These are phyloP conservation scores for Drosophila fungiperda DNA, from an alignment of 2,888 invertebrate genomes.

Conservation along the genomic window DNA sequence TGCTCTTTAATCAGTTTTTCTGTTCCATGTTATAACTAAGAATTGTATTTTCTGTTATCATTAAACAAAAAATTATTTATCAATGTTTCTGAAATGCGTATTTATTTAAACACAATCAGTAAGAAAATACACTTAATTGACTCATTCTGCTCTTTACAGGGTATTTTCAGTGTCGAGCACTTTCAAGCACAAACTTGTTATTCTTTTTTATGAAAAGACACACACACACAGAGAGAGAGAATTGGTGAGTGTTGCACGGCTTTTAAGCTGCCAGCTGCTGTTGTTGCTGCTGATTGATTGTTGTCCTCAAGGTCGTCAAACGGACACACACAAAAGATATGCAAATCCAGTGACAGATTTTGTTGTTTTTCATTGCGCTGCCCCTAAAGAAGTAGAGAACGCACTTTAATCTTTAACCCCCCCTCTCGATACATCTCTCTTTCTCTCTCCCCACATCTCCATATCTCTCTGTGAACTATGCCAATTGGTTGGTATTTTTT, in stretches of 20 bases:
- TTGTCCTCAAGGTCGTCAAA: conserved; percentile 60
- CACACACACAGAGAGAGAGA: conserved; percentile 1
- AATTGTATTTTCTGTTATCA: neutral
- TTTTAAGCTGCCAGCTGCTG: conserved; percentile 55
- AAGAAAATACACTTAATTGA: neutral
- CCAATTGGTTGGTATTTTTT: conserved; percentile 9
- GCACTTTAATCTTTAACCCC: conserved; percentile 27
- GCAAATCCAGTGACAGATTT: conserved; percentile 56
- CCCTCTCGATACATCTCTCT: neutral
- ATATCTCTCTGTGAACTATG: conserved; percentile 17
- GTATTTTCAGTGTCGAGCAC: neutral
- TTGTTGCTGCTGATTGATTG: conserved; percentile 52
- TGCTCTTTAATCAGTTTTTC: neutral
- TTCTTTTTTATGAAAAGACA: conserved; percentile 1
- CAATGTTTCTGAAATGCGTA: neutral
- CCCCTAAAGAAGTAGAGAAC: conserved; percentile 17
- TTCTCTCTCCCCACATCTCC: neutral
- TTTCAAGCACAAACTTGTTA: neutral
- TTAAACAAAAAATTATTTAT: neutral
- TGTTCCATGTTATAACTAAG: no score
- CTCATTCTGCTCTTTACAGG: neutral
- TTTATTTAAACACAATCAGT: neutral
- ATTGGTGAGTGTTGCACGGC: conserved; percentile 47
- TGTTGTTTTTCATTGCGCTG: conserved; percentile 23
- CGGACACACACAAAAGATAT: conserved; percentile 66